Evolutionary conservation across 2,888 invertebrate genomes (phyloP).

Genomic region (Scaptomyza parva): DNA sequence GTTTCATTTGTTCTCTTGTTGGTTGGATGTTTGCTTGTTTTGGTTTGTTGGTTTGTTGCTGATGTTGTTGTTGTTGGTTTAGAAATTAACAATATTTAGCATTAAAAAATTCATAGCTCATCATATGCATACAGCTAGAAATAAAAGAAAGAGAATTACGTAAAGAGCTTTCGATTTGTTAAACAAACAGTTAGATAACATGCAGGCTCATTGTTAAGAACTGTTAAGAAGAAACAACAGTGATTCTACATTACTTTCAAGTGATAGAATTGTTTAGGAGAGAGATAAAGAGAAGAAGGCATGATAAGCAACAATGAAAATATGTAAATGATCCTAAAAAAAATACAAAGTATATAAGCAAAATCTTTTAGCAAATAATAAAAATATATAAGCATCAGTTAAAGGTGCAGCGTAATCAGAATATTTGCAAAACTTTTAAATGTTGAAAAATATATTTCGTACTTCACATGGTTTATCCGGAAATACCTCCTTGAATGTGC

Average conservation of each 20-base stretch:
- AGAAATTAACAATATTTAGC: constrained; percentile 68
- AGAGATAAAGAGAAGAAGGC: constrained; percentile 2
- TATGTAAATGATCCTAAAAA: constrained; percentile 7
- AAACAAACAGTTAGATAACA: constrained; percentile 40
- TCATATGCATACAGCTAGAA: constrained; percentile 79
- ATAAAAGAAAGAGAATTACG: constrained; percentile 74
- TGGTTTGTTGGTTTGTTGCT: constrained; percentile 44
- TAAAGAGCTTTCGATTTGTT: constrained; percentile 57
- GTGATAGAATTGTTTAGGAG: not conserved
- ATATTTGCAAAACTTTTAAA: constrained; percentile 57
- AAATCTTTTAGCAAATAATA: constrained; percentile 9
- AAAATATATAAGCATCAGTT: constrained; percentile 31
- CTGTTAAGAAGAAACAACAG: not conserved
- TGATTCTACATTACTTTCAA: constrained; percentile 3
- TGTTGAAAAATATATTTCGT: constrained; percentile 83
- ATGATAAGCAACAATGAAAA: constrained; percentile 15
- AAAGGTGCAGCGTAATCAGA: constrained; percentile 49
- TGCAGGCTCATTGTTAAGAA: constrained; percentile 22
- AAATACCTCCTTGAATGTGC: constrained; percentile 83
- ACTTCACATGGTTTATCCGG: constrained; percentile 85
- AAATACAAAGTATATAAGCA: constrained; percentile 5
- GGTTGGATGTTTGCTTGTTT: constrained; percentile 49
- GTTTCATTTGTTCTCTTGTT: constrained; percentile 64
- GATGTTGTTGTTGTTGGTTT: constrained; percentile 52
- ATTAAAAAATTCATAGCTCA: constrained; percentile 75